Conservation (phyloP, 2,113 vertebrate species). For the Platycercus adscitus region DNA sequence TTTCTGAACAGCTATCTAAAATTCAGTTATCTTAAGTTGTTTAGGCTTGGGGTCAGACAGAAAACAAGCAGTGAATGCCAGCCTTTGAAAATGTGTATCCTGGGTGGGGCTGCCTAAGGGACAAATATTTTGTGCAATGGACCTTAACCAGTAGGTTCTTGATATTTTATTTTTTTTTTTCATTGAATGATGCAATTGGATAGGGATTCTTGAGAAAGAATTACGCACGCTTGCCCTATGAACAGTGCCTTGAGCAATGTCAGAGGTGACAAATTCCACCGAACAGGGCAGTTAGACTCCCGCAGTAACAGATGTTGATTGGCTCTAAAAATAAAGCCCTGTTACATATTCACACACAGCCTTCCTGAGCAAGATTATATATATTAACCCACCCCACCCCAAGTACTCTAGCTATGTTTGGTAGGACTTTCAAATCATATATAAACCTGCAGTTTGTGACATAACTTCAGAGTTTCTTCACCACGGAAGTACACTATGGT, state of each 20-base stretch:
- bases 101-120: not conserved
- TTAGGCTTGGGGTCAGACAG: not conserved
- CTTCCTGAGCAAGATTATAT: not conserved
- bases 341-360: not conserved
- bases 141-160: not conserved
- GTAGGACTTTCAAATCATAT: not conserved
- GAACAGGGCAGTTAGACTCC: not conserved
- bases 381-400: not conserved
- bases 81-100: not conserved
- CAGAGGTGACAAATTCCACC: not conserved
- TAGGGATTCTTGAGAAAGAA: not conserved
- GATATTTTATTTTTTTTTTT: slow-evolving; percentile 9
- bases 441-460: not conserved
- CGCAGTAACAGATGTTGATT: not conserved
- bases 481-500: not conserved
- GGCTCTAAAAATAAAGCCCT: not conserved
- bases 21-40: not conserved
- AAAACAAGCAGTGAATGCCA: not conserved
- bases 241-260: not conserved
- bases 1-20: not conserved
- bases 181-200: not conserved
- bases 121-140: not conserved
- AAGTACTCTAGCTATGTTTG: not conserved
- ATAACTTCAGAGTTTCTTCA: not conserved
- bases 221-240: not conserved